Conservation (phyloP, 2,888 invertebrate species). For the Drosophila algonquin region DNA sequence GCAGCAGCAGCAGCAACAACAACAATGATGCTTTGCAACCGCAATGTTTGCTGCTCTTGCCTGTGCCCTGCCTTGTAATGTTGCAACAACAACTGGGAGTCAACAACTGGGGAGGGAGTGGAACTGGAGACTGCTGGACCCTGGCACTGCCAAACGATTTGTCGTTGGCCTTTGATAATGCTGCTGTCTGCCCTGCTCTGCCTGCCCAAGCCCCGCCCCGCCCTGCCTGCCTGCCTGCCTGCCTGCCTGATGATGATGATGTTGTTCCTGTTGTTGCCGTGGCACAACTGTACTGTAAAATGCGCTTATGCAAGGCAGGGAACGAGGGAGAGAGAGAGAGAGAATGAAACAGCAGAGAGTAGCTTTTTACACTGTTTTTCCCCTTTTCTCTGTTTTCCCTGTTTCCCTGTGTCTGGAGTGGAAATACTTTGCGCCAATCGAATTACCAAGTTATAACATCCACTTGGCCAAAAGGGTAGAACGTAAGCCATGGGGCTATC, state of each 20-base stretch:
- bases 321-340: not conserved
- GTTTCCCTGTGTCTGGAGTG: constrained; percentile 2
- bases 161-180: constrained; percentile 54
- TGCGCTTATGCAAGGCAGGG: constrained; percentile 49
- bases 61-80: constrained; percentile 22
- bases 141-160: constrained; percentile 47
- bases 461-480: constrained; percentile 49
- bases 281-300: constrained; percentile 51
- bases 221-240: constrained; percentile 2
- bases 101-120: not conserved
- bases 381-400: not conserved
- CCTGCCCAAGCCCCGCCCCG: constrained; percentile 4
- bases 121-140: constrained; percentile 31
- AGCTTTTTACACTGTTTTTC: not conserved
- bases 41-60: constrained; percentile 35
- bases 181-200: constrained; percentile 28
- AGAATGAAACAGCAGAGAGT: constrained; percentile 11
- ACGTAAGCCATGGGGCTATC: constrained; percentile 37
- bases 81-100: constrained; percentile 9
- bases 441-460: constrained; percentile 48
- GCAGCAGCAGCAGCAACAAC: constrained; percentile 34
- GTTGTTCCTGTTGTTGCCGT: constrained; percentile 29
- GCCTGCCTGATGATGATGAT: constrained; percentile 7
- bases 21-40: constrained; percentile 31
- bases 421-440: constrained; percentile 47